Conservation (phyloP, 2,113 vertebrate genomes). For the Lanius collurio region DNA sequence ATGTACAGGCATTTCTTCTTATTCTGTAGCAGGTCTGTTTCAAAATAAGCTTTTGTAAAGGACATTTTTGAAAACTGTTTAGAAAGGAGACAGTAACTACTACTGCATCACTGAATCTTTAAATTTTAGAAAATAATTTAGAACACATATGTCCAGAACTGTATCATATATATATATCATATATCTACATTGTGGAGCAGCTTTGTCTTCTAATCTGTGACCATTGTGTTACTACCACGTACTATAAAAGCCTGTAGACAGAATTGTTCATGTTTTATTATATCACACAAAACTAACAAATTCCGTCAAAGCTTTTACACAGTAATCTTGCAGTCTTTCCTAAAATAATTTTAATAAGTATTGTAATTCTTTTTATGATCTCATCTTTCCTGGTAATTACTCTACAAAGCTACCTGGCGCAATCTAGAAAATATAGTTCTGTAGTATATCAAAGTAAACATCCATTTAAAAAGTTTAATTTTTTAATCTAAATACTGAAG, state of each 20-base stretch:
- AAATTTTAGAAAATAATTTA: background rate
- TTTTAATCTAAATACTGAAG: background rate
- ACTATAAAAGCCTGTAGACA: background rate
- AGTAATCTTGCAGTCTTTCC: background rate
- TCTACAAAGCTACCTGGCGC: background rate
- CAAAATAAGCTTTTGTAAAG: background rate
- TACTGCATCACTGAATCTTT: background rate
- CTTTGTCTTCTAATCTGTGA: background rate
- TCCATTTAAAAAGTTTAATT: background rate
- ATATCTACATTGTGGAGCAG: background rate
- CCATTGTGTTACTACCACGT: background rate
- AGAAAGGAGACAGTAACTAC: background rate
- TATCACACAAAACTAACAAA: background rate
- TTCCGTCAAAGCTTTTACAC: background rate
- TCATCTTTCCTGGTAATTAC: background rate
- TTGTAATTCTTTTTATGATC: background rate
- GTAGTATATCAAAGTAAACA: background rate
- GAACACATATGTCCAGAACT: background rate
- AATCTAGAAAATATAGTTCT: background rate
- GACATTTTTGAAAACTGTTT: background rate
- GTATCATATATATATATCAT: background rate
- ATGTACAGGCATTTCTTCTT: background rate
- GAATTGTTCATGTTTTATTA: background rate
- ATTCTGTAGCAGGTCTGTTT: background rate
- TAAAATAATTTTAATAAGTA: background rate